phyloP scores from a whole-genome alignment of 2,888 invertebrate genomes.

The Idaea straminata region DNA sequence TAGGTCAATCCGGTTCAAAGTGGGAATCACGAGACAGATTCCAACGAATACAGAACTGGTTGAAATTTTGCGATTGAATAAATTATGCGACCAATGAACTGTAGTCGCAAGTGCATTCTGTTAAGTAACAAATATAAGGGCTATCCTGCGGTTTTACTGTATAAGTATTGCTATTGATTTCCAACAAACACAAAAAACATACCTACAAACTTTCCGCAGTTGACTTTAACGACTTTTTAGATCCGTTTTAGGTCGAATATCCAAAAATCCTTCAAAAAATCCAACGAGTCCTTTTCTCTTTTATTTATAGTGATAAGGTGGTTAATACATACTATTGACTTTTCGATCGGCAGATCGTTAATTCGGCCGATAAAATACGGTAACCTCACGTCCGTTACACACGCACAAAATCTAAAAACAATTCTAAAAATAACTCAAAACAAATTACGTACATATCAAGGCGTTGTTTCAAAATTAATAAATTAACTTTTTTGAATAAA shows the following conservation, averaged over 20 bases:
- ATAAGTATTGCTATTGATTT: not conserved
- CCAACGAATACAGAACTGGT: not conserved
- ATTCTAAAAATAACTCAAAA: not conserved
- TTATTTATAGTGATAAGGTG: too few species aligned
- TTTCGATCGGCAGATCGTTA: too few species aligned
- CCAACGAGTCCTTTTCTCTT: too few species aligned
- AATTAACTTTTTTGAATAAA: constrained; percentile 4
- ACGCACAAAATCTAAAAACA: too few species aligned
- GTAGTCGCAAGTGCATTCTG: not conserved
- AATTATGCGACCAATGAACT: not conserved
- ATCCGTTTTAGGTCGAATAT: too few species aligned
- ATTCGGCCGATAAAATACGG: too few species aligned
- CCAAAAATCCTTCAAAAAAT: too few species aligned
- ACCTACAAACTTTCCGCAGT: not conserved
- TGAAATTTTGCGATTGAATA: constrained; percentile 4
- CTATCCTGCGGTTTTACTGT: not conserved
- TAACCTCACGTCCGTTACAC: too few species aligned
- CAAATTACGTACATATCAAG: not conserved
- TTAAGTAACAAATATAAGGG: not conserved
- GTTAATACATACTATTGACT: too few species aligned
- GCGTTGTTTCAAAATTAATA: not conserved
- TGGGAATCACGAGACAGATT: not conserved
- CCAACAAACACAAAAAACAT: not conserved
- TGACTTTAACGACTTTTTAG: too few species aligned
- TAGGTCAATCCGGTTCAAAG: not conserved